Evolutionary conservation across 2,888 invertebrate genomes (phyloP).

Genomic region (Scaptomyza polygonia): DNA sequence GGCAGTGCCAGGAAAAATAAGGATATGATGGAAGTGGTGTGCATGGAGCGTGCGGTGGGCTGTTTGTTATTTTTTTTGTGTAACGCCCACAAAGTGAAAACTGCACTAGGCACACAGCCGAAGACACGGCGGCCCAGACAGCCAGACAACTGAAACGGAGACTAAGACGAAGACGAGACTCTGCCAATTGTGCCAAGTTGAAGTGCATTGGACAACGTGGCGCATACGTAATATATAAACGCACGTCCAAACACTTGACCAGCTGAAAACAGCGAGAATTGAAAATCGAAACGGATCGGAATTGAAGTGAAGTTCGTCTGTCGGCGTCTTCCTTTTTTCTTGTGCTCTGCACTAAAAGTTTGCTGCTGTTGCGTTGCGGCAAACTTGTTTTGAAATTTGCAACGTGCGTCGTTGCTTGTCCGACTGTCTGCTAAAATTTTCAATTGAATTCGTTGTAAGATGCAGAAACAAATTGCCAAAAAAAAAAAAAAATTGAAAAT

Average conservation of each 20-base stretch:
- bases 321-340: slow-evolving; percentile 7
- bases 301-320: slow-evolving; percentile 52
- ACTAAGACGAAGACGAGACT: slow-evolving; percentile 35
- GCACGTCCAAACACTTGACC: slow-evolving; percentile 71
- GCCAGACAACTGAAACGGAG: slow-evolving; percentile 9
- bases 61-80: slow-evolving; percentile 36
- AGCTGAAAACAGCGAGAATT: slow-evolving; percentile 40
- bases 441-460: slow-evolving; percentile 74
- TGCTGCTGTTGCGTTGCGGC: slow-evolving; percentile 69
- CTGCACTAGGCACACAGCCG: slow-evolving; percentile 65
- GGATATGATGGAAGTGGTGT: slow-evolving; percentile 5
- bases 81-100: slow-evolving; percentile 53
- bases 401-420: slow-evolving; percentile 11
- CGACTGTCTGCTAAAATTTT: slow-evolving; percentile 68
- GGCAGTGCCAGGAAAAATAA: not conserved
- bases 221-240: slow-evolving; percentile 77
- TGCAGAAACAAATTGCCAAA: slow-evolving; percentile 69
- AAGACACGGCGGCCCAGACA: slow-evolving; percentile 29
- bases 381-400: slow-evolving; percentile 77
- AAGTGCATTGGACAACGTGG: slow-evolving; percentile 64
- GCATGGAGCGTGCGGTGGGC: not conserved
- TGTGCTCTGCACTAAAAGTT: slow-evolving; percentile 27
- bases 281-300: slow-evolving; percentile 58
- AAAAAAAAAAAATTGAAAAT: slow-evolving; percentile 17
- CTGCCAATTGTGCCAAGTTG: slow-evolving; percentile 58